Conservation (phyloP, 2,113 vertebrate genomes). For the Origma solitaria region DNA sequence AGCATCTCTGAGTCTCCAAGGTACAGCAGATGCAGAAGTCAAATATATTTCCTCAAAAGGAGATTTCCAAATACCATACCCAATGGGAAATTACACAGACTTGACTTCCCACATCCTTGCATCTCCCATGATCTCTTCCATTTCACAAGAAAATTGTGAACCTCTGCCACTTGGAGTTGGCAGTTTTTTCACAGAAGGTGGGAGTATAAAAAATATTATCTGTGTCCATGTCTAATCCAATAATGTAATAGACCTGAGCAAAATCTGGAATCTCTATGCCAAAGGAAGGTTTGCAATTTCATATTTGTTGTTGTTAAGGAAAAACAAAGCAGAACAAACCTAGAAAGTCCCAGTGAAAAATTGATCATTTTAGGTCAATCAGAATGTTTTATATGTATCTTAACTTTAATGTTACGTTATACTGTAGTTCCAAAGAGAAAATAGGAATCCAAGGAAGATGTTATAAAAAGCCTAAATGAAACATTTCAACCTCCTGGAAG, state of each 20-base stretch:
- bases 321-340: neutral
- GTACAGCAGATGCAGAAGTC: neutral
- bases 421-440: neutral
- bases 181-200: neutral
- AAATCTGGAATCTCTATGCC: neutral
- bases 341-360: neutral
- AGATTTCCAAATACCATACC: slow-evolving; percentile 1
- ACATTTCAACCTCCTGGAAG: slow-evolving; percentile 2
- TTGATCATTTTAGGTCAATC: neutral
- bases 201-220: neutral
- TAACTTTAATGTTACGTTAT: neutral
- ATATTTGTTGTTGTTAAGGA: neutral
- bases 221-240: neutral
- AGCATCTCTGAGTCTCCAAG: neutral
- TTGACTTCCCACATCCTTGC: neutral
- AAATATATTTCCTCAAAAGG: slow-evolving; percentile 10
- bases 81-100: neutral
- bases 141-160: neutral
- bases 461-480: slow-evolving; percentile 19
- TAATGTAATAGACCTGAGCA: neutral
- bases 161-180: neutral
- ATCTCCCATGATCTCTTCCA: neutral
- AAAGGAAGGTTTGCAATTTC: neutral
- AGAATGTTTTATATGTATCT: neutral
- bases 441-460: neutral